Evolutionary conservation across 2,888 invertebrate genomes (phyloP), one percentile per base, ranked within the genome.

Genomic region (Matsumyia berberina): DNA sequence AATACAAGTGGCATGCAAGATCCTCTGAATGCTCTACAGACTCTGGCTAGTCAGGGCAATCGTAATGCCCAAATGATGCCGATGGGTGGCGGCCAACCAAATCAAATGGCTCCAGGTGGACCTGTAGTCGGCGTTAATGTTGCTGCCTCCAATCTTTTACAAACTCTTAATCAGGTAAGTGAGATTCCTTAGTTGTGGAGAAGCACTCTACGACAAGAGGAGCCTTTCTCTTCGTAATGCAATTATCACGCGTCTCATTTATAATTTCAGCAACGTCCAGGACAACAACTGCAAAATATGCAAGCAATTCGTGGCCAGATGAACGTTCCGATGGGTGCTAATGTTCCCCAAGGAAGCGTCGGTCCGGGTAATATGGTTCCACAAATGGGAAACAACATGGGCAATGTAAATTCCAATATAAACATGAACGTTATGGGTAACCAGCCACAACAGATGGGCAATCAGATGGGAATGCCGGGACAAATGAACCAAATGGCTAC

Each of bases 1-100:
- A 90, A 91, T 35, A 19, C 69, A 1, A 55, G 42, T 5, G 69
- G 44, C 3, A 69, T 95, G 92, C 96, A 94, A 39, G 97, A 97
- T 92, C 97, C 98, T 0, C 95, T 98, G 87, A 97, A 97, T 90
- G 97, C 97, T 0, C 91, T 97, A 37, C 97, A 97, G 90, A 97
- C 95, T 88, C 92, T 98, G 78, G 97, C 97, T 2, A 95, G 96
- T 74, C 96, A 96, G 89, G 95, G 95, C 79, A 92, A 91, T 74
- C 89, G 92, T 0, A 92, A 92, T 87, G 89, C 91, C 58, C 94
- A 94, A 87, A 94, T 94, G 92, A 94, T 95, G 93, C 89, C 90
- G 0, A 90, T 91, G 90, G 88, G 88, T 3, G 89, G 89, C 92
- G 93, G 86, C 91, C 93, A 88, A 92, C 92, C 79, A 89, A 94